These are phyloP conservation scores for Balaenoptera acutorostrata DNA, from an alignment of 2,113 vertebrate genomes.

Conservation along the genomic window DNA sequence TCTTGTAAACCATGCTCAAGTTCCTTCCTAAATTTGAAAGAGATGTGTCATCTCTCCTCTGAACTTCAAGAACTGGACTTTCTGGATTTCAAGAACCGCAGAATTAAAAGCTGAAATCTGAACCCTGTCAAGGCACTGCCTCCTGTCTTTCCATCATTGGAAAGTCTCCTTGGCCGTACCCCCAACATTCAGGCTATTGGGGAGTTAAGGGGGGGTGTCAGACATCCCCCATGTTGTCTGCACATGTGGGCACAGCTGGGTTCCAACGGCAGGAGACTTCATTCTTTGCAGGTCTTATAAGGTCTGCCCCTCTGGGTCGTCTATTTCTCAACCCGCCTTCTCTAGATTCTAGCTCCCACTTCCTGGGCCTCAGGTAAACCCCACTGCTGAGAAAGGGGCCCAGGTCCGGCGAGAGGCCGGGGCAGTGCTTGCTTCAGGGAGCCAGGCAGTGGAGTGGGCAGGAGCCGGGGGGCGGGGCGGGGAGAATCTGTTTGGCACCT, in stretches of 20 bases:
- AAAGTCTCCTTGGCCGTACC: neutral
- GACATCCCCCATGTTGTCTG: neutral
- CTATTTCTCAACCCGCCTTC: neutral
- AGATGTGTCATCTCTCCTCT: neutral
- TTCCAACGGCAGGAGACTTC: neutral
- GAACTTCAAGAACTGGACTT: conserved; percentile 23
- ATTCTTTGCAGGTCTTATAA: neutral
- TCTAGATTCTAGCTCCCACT: neutral
- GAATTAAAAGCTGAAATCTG: neutral
- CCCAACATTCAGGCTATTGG: neutral
- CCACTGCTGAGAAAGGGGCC: neutral
- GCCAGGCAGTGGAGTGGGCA: neutral
- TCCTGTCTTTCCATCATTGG: neutral
- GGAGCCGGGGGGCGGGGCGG: neutral
- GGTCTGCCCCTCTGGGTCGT: neutral
- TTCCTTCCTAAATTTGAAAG: neutral
- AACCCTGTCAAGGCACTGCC: neutral
- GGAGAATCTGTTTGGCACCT: conserved; percentile 66
- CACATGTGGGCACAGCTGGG: neutral
- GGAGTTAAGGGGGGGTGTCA: neutral
- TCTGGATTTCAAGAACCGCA: neutral
- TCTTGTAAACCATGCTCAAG: neutral
- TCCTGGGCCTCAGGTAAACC: neutral
- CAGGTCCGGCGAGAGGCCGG: neutral
- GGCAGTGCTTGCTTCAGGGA: neutral